These are phyloP conservation scores for Dicycla oo DNA, from an alignment of 2,888 invertebrate genomes.

Conservation along the genomic window DNA sequence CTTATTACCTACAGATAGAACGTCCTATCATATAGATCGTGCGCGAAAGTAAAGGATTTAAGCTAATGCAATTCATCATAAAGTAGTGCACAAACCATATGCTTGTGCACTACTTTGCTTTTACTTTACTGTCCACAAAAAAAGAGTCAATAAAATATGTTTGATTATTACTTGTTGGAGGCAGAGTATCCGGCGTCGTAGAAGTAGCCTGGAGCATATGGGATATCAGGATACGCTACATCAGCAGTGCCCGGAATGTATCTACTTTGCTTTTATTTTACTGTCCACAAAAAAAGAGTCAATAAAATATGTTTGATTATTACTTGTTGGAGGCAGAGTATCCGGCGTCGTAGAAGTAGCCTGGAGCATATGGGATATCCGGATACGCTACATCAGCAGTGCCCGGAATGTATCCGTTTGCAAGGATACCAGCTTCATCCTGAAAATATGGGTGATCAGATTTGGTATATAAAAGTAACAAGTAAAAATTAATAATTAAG, in stretches of 20 bases:
- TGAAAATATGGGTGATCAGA: neutral
- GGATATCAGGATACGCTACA: constrained; percentile 83
- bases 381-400: constrained; percentile 82
- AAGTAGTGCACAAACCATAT: neutral
- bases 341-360: constrained; percentile 79
- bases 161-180: constrained; percentile 74
- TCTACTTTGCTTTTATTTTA: constrained; percentile 68
- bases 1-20: neutral
- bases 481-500: too few relatives aligned
- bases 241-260: constrained; percentile 77
- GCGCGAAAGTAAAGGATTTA: neutral
- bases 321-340: constrained; percentile 67
- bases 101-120: too few relatives aligned
- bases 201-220: constrained; percentile 85
- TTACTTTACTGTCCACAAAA: neutral
- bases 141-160: neutral
- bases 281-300: neutral
- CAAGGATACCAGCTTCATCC: too few relatives aligned
- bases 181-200: constrained; percentile 78
- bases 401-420: constrained; percentile 73
- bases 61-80: neutral
- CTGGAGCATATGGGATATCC: constrained; percentile 85
- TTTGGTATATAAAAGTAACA: neutral
- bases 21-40: neutral
- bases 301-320: neutral